Percentiles rank a stretch among this genome's conserved stretches.
phyloP scores from a whole-genome alignment of 2,888 invertebrate genomes.

The Horisme vitalbata region DNA sequence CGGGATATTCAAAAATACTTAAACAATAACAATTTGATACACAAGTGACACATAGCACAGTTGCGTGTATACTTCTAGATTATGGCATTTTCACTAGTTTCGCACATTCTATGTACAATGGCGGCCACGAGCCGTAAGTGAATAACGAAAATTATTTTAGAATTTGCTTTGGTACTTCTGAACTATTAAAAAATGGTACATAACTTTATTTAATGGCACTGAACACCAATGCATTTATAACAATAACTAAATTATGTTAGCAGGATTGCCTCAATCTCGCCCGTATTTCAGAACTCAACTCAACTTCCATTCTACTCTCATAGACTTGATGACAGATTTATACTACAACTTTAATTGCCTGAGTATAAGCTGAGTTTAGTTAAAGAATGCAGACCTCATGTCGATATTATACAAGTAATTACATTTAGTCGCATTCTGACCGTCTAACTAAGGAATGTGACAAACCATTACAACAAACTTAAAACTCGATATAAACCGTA shows the following conservation, averaged over 20 bases:
- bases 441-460: slow-evolving; percentile 13
- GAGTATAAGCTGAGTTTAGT: too few relatives aligned
- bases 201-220: slow-evolving; percentile 33
- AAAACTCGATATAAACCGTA: slow-evolving; percentile 7
- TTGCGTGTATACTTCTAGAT: slow-evolving; percentile 36
- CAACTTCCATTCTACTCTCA: too few relatives aligned
- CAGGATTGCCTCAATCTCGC: too few relatives aligned
- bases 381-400: too few relatives aligned
- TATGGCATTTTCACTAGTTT: slow-evolving; percentile 36
- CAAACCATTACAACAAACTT: slow-evolving; percentile 3
- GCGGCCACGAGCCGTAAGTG: slow-evolving; percentile 2
- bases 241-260: too few relatives aligned
- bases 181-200: background rate
- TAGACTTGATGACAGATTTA: too few relatives aligned
- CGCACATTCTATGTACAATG: slow-evolving; percentile 15
- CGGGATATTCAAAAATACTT: slow-evolving; percentile 69
- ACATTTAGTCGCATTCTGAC: background rate
- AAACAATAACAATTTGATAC: slow-evolving; percentile 59
- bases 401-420: too few relatives aligned
- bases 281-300: too few relatives aligned
- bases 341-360: too few relatives aligned
- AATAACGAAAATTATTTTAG: slow-evolving; percentile 14
- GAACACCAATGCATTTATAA: slow-evolving; percentile 31
- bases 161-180: slow-evolving; percentile 27
- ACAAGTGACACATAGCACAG: slow-evolving; percentile 26